These are phyloP conservation scores for Sebastiscus tertius DNA, from an alignment of 2,797 vertebrate species.

Conservation along the genomic window DNA sequence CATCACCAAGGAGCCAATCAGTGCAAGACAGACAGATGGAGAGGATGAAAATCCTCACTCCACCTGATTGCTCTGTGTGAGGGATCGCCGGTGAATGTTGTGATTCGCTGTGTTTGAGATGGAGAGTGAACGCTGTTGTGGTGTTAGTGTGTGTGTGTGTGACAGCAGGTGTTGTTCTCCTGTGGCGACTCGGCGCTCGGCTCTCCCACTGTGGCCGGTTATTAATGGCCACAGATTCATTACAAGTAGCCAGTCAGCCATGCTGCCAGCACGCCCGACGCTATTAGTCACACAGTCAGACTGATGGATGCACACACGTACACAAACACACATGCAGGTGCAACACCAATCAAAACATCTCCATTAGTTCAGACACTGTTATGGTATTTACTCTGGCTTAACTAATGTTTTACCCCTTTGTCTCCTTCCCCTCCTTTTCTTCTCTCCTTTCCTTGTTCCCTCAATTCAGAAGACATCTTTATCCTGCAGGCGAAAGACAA, in stretches of 20 bases:
- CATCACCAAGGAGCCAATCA: not conserved
- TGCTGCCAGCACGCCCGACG: constrained; percentile 56
- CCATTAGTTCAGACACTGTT: not conserved
- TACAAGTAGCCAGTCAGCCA: constrained; percentile 67
- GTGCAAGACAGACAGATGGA: constrained; percentile 37
- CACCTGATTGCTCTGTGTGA: constrained; percentile 27
- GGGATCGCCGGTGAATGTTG: not conserved
- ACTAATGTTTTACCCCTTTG: constrained; percentile 8
- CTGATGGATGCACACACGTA: constrained; percentile 41
- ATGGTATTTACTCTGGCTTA: not conserved
- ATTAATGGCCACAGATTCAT: constrained; percentile 75
- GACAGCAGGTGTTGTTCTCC: constrained; percentile 68
- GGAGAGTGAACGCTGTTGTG: constrained; percentile 36
- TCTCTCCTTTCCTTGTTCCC: constrained; percentile 3
- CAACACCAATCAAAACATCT: not conserved
- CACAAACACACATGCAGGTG: not conserved
- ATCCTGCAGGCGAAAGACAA: constrained; percentile 85
- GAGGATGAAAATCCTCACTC: not conserved
- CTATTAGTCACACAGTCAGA: constrained; percentile 68
- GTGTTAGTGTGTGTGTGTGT: constrained; percentile 23
- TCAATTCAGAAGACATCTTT: constrained; percentile 83
- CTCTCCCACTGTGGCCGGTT: constrained; percentile 70
- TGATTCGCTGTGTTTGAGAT: constrained; percentile 45
- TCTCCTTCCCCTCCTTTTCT: not conserved
- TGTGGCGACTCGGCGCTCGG: constrained; percentile 34